Evolutionary conservation across 2,888 invertebrate species (phyloP), one percentile per base, ranked within the genome.

Genomic region (Volucella bombylans): DNA sequence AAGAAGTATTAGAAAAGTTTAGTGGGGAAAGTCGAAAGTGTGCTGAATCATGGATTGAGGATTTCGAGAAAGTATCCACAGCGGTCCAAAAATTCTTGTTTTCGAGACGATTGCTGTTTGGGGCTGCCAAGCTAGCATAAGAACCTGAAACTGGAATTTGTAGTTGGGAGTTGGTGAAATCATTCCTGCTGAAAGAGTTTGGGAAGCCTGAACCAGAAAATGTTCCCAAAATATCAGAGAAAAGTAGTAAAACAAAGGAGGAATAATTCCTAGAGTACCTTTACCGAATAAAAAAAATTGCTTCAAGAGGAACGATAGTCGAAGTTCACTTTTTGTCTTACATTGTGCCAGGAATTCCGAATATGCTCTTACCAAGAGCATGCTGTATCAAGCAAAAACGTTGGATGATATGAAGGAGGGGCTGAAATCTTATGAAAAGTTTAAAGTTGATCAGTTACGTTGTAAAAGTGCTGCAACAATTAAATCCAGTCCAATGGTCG

Each of bases 81-180:
- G 67, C 61, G 76, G 52, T 71, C 15, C 74, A 85, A 38, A 85
- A 79, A 55, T 83, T 62, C 49, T 15, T 82, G 12, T 72, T 67
- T 52, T 55, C 61, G 23, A 54, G 67, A 31, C 61, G 72, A 69
- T 59, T 74, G 43, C 50, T 81, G 41, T 50, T 41, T 23, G 76
- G 82, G 23, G 82, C 71, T 9, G 76, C 71, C 52, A 76, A 76
- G 18, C 41, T 82, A 39, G 72, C 72, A 10, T 38, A 77, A n/a
- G 76, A 59, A 41, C 61, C 68, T 12, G 54, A 67, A 43, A 43
- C 14, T 14, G 52, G 59, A 10, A 52, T 77, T 8, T 23, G 38
- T 43, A 54, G 59, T 52, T 72, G 82, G 71, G 38, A 54, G 11
- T 54, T 47, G 11, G 12, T 77, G 9, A 82, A 77, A 8, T 6